These are phyloP conservation scores for Mythimna loreyi DNA, from an alignment of 2,888 invertebrate genomes.

Conservation along the genomic window DNA sequence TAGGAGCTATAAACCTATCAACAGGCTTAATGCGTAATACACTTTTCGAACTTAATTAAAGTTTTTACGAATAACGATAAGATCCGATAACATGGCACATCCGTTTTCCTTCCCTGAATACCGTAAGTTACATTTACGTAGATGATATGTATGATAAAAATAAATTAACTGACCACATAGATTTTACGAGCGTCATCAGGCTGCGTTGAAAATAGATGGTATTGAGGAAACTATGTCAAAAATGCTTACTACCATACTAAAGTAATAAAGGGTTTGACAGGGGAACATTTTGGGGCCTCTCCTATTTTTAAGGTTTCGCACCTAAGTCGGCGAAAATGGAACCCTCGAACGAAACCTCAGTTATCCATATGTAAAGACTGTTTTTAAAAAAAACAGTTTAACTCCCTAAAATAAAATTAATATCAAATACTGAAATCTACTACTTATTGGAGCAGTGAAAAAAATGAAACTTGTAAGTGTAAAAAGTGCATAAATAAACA, in stretches of 20 bases:
- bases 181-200: conserved; percentile 23
- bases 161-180: conserved; percentile 14
- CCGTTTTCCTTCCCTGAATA: conserved; percentile 53
- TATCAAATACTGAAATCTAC: too few species aligned
- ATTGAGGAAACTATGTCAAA: conserved; percentile 13
- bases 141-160: conserved; percentile 22
- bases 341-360: too few species aligned
- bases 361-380: too few species aligned
- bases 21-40: conserved; percentile 7
- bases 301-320: background rate
- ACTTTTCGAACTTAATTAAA: conserved; percentile 40
- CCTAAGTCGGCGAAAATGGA: too few species aligned
- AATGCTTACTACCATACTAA: background rate
- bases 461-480: too few species aligned
- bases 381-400: too few species aligned
- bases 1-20: background rate
- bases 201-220: conserved; percentile 3
- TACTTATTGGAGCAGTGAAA: too few species aligned
- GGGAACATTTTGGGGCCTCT: background rate
- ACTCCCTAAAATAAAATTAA: too few species aligned
- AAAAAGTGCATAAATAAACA: too few species aligned
- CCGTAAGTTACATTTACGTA: conserved; percentile 17
- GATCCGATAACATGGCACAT: conserved; percentile 27
- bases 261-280: background rate
- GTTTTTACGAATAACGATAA: conserved; percentile 40